Base-by-base conservation (phyloP, 2,113 vertebrate species). In the Crotophaga sulcirostris region DNA sequence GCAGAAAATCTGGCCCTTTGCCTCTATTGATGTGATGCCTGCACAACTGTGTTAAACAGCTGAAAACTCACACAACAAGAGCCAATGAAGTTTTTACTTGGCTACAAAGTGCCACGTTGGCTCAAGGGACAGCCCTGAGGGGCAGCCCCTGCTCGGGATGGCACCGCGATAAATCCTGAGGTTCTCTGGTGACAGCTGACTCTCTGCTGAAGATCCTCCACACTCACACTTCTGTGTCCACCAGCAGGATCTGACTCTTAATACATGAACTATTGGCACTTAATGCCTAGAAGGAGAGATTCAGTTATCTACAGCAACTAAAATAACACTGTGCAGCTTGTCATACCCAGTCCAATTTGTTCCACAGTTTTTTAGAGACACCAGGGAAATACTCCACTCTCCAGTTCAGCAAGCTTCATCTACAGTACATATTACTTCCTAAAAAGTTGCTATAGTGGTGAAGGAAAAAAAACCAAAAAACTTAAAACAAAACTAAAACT, bases 321-420 rank as follows among this genome's bases (percentile, higher is more conserved):
- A 96, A 97, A 91, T 93, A 91, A 93, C 95, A 91, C 90, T 84
- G 82, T 84, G 88, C 75, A 91, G 87, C 92, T 94, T 96, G 94
- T 96, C 96, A 94, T 92, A 96, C 86, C 92, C 95, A 91, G 93
- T 87, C 76, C 91, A 94, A 96, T 97, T 96, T 96, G 93, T 94
- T 96, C 62, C 76, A 83, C 8, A 72, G 93, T 34, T 89, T 94
- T 93, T 87, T 79, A 76, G 66, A 96, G 87, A 74, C 97, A 82
- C 93, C 54, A 93, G 96, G 97, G 96, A 97, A 97, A 97, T 95
- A 94, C 75, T 91, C 69, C 59, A 84, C 84, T 86, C 91, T 93
- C 87, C 89, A 96, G 69, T 87, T 88, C 94, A 94, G 73, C 89
- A 95, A 94, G 75, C 90, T 96, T 94, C 84, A 91, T 90, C 92